Conservation (phyloP, 2,113 vertebrate species). For the Oxyruncus cristatus region DNA sequence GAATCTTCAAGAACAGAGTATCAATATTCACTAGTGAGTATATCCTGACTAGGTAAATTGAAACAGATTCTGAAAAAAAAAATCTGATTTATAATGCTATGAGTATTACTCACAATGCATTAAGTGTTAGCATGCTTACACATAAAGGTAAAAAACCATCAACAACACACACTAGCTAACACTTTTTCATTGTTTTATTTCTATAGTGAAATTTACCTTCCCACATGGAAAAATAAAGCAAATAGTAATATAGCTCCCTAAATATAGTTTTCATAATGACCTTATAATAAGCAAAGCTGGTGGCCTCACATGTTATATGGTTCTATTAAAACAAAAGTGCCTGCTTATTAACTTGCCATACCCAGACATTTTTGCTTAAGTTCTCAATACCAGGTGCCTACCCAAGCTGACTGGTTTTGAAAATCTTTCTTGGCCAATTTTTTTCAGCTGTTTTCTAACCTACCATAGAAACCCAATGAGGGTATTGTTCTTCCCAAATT, state of each 20-base stretch:
- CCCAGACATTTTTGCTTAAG: not conserved
- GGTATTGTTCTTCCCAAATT: not conserved
- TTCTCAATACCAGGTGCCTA: not conserved
- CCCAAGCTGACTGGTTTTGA: not conserved
- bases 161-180: constrained; percentile 48
- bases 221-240: constrained; percentile 71
- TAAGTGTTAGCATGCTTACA: constrained; percentile 59
- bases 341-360: constrained; percentile 24
- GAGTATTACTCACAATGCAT: constrained; percentile 57
- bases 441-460: not conserved
- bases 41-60: not conserved
- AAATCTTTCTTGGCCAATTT: not conserved
- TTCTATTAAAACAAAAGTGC: constrained; percentile 18
- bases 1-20: not conserved
- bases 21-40: not conserved
- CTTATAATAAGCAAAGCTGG: constrained; percentile 56
- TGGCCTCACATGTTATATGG: constrained; percentile 54
- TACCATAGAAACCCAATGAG: not conserved
- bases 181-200: constrained; percentile 56
- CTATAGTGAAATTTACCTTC: constrained; percentile 45
- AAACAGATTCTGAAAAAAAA: not conserved
- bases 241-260: constrained; percentile 63
- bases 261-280: constrained; percentile 68
- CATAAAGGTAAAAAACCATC: constrained; percentile 68
- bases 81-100: not conserved